Percentiles rank a stretch among this genome's conserved stretches.
Evolutionary conservation across 2,797 vertebrate species (phyloP).

Genomic region (Psittacula derbiana): DNA sequence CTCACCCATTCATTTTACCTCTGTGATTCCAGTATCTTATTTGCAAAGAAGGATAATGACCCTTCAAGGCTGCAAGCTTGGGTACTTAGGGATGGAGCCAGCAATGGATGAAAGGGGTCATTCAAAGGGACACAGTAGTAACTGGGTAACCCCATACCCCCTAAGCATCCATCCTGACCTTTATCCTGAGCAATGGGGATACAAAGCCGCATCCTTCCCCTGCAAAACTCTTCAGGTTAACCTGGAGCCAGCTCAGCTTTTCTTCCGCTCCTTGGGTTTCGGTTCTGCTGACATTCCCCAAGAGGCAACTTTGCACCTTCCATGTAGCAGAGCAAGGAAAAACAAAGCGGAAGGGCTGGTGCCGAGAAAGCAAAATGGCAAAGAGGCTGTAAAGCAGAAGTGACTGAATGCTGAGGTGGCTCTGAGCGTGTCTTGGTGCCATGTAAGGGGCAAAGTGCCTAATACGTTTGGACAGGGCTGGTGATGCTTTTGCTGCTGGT

Average conservation of each 20-base stretch:
- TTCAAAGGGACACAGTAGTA: background rate
- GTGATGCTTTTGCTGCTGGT: background rate
- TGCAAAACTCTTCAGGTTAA: background rate
- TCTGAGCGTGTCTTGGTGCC: background rate
- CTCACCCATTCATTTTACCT: background rate
- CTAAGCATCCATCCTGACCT: background rate
- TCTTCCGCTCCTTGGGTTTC: fast-evolving
- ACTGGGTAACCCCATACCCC: fast-evolving
- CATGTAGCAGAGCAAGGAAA: background rate
- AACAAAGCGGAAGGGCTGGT: background rate
- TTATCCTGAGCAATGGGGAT: background rate
- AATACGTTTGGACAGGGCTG: background rate
- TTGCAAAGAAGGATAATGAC: background rate
- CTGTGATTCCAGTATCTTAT: background rate
- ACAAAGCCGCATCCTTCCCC: background rate
- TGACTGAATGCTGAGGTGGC: conserved; percentile 23
- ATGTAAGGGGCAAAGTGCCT: background rate
- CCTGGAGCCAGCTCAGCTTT: background rate
- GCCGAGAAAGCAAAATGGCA: background rate
- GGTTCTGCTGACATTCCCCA: background rate
- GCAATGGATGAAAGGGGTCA: background rate
- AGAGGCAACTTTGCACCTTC: background rate
- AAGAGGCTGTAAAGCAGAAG: background rate
- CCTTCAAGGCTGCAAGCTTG: background rate
- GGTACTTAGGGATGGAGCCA: background rate